A percentile compares a stretch with the other conserved stretches of the same genome.
phyloP scores from a whole-genome alignment of 2,113 vertebrate genomes.

The Pholis gunnellus region DNA sequence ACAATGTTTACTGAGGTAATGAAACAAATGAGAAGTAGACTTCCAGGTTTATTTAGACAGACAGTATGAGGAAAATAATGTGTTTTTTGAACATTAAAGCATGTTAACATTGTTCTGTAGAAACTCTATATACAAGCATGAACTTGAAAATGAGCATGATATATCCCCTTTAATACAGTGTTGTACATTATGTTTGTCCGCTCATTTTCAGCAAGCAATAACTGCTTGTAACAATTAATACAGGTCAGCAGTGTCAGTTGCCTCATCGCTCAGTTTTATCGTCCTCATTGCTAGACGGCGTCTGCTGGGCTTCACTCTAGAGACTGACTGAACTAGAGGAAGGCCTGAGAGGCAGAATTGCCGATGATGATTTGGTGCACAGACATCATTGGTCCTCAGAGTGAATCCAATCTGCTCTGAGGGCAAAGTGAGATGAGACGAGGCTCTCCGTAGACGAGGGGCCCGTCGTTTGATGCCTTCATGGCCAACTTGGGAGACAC shows the following conservation, averaged over 20 bases:
- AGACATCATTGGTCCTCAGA: conserved; percentile 3
- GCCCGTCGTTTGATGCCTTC: conserved; percentile 1
- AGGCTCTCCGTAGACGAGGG: not conserved
- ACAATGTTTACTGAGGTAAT: too few species aligned
- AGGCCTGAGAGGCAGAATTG: conserved; percentile 14
- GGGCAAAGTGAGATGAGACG: conserved; percentile 41
- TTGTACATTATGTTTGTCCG: not conserved
- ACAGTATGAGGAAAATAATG: too few species aligned
- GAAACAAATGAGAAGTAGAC: too few species aligned
- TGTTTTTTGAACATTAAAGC: too few species aligned
- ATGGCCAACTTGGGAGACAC: not conserved
- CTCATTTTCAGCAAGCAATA: not conserved
- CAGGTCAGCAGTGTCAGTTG: not conserved
- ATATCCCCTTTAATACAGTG: not conserved
- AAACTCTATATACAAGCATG: too few species aligned
- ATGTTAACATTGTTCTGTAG: too few species aligned
- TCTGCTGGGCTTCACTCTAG: conserved; percentile 7
- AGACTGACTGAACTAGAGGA: conserved; percentile 13
- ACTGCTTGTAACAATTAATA: not conserved
- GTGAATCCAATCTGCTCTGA: conserved; percentile 50
- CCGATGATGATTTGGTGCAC: conserved; percentile 13
- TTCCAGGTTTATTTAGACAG: not conserved
- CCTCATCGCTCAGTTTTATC: conserved; percentile 7
- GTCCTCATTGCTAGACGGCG: conserved; percentile 27
- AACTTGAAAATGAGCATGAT: not conserved